Base-by-base conservation (phyloP, 1,140 invertebrate genomes). In the Hydropsyche tenuis region DNA sequence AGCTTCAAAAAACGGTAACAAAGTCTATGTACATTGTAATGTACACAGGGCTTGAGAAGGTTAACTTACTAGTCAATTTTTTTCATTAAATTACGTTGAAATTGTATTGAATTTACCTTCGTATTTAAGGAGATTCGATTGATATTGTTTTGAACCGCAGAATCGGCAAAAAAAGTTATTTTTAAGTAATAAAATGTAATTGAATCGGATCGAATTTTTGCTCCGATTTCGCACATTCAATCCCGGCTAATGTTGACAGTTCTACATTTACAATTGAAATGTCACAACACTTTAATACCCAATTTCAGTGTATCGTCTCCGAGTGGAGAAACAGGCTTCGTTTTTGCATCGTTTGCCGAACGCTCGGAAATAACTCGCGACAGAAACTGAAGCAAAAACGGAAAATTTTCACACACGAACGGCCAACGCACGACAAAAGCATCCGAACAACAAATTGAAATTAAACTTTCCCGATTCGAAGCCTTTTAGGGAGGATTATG, bases 321-420 rank as follows among this genome's bases (percentile, higher is more conserved):
- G 56, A 12, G 45, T 11, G 23, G 27, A 51, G 23, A 22, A 46
- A 71, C 42, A 18, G 27, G 69, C 23, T 62, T 7, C 16, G 69
- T 72, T 72, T 72, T 72, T 72, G 30, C 60, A 60, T 7, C 53
- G n/a, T 22, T 63, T 71, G 7, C 37, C n/a, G 42, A 72, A 37
- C 22, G 53, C 69, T 56, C 42, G 69, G 69, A 63, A 72, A 72
- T 72, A 72, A 72, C 69, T 72, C 56, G 42, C 16, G 14, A 12
- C 18, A 1, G 45, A 16, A 46, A 46, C 30, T 11, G 1, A 20
- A 46, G 14, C 14, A 65, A 65, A 64, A 68, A 68, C 43, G 6
- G 43, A 46, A 51, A 51, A 27, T 68, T 68, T 68, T 48, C 23
- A 16, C 65, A 48, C 2, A 48, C n/a, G n/a, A 6, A 66, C 43